These are phyloP conservation scores for Holacanthella duospinosa DNA, from an alignment of 2,888 invertebrate genomes.

Conservation along the genomic window DNA sequence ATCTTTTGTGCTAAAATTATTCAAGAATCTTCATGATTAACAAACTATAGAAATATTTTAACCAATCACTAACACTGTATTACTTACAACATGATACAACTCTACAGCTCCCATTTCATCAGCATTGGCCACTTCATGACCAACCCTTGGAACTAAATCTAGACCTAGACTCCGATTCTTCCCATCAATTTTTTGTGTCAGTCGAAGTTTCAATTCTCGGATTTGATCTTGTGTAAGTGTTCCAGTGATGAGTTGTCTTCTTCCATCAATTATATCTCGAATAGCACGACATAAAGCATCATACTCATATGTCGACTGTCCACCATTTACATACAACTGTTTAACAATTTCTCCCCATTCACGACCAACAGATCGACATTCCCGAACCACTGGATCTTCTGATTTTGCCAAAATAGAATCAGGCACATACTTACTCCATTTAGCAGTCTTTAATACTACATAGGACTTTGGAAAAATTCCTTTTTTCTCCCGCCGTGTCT, in stretches of 20 bases:
- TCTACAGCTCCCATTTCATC: constrained; percentile 75
- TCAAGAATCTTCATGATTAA: background rate
- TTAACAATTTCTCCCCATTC: constrained; percentile 95
- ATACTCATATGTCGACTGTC: constrained; percentile 24
- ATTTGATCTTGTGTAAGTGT: constrained; percentile 87
- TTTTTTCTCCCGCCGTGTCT: background rate
- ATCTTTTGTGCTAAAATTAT: constrained; percentile 23
- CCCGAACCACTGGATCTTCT: constrained; percentile 80
- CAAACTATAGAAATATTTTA: background rate
- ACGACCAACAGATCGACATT: constrained; percentile 77
- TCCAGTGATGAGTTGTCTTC: constrained; percentile 72
- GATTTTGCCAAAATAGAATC: background rate
- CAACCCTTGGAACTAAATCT: constrained; percentile 82
- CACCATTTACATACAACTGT: constrained; percentile 67
- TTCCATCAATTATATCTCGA: constrained; percentile 74
- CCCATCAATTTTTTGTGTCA: constrained; percentile 89
- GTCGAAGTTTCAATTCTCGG: constrained; percentile 68
- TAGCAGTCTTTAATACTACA: constrained; percentile 56
- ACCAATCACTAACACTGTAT: background rate
- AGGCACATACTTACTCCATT: background rate
- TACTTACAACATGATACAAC: constrained; percentile 58
- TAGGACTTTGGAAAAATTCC: constrained; percentile 73
- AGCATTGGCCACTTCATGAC: constrained; percentile 79
- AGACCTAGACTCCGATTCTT: constrained; percentile 85
- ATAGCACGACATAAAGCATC: constrained; percentile 66